A percentile compares a stretch with the other conserved stretches of the same genome.
phyloP scores from a whole-genome alignment of 2,113 vertebrate species.

The Muscicapa adusta region DNA sequence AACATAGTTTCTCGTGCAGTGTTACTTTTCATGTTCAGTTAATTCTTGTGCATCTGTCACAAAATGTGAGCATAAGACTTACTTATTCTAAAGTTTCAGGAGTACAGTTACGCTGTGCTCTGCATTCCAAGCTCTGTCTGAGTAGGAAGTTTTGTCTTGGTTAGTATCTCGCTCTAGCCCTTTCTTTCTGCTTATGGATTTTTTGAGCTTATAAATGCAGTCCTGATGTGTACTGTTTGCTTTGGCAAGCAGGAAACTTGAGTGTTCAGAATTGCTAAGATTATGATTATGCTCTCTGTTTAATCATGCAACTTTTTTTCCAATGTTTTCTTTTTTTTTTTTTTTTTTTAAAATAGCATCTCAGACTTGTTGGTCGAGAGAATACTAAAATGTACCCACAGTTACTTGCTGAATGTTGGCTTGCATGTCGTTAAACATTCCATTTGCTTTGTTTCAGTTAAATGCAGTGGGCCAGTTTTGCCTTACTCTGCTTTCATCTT shows the following conservation, averaged over 20 bases:
- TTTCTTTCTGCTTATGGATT: neutral
- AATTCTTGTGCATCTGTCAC: neutral
- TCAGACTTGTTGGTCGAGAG: neutral
- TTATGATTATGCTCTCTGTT: neutral
- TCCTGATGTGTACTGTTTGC: neutral
- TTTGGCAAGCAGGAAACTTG: neutral
- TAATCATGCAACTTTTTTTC: neutral
- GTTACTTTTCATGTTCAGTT: neutral
- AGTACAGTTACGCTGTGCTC: neutral
- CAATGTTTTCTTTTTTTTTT: neutral
- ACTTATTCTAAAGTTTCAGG: neutral
- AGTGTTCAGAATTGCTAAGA: neutral
- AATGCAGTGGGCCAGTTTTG: neutral
- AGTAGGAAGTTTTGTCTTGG: neutral
- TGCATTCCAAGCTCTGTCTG: neutral
- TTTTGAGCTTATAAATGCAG: neutral
- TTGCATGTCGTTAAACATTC: neutral
- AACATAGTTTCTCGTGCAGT: neutral
- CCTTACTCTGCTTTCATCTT: neutral
- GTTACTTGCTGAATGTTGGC: neutral
- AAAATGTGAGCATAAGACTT: neutral
- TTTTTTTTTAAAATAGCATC: neutral
- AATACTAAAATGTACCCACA: neutral
- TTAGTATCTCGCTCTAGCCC: neutral
- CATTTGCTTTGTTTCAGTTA: neutral